These are phyloP conservation scores for Listrodromus nycthemerus DNA, from an alignment of 2,888 invertebrate species.

Conservation along the genomic window DNA sequence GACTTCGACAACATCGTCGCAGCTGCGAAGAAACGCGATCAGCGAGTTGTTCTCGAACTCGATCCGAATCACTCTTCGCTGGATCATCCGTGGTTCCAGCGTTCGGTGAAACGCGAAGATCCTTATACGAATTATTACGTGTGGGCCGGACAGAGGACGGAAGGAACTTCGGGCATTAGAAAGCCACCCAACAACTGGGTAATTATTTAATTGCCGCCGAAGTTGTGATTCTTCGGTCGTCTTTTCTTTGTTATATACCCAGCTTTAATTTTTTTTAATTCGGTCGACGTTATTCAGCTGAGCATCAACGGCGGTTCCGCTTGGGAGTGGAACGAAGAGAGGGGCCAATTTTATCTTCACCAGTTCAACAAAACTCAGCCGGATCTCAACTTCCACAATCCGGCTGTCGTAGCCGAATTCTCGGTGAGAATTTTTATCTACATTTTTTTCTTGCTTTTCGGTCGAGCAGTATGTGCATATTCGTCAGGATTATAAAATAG, in stretches of 20 bases:
- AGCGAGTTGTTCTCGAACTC: constrained; percentile 90
- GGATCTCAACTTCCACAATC: constrained; percentile 93
- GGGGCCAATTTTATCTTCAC: constrained; percentile 91
- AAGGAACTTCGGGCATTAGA: constrained; percentile 79
- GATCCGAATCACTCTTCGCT: constrained; percentile 90
- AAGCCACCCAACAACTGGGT: constrained; percentile 91
- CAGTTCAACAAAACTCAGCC: constrained; percentile 90
- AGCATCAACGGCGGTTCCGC: constrained; percentile 87
- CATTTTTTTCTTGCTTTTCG: neutral
- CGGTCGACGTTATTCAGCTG: constrained; percentile 75
- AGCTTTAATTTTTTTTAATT: constrained; percentile 20
- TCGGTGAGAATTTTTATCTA: constrained; percentile 76
- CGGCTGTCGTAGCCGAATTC: constrained; percentile 88
- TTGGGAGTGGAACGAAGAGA: constrained; percentile 89
- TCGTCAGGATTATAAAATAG: too few relatives aligned
- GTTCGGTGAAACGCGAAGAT: constrained; percentile 86
- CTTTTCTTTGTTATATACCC: neutral
- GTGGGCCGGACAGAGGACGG: constrained; percentile 87
- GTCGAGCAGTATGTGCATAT: neutral
- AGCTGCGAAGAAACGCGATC: constrained; percentile 85
- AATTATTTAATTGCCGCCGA: constrained; percentile 65
- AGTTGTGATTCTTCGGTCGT: constrained; percentile 6
- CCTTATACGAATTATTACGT: constrained; percentile 91
- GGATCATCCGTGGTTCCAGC: constrained; percentile 90
- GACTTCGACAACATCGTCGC: constrained; percentile 85